Evolutionary conservation across 2,113 vertebrate genomes (phyloP), one percentile per base, ranked within the genome.

Genomic region (Pelobates fuscus): DNA sequence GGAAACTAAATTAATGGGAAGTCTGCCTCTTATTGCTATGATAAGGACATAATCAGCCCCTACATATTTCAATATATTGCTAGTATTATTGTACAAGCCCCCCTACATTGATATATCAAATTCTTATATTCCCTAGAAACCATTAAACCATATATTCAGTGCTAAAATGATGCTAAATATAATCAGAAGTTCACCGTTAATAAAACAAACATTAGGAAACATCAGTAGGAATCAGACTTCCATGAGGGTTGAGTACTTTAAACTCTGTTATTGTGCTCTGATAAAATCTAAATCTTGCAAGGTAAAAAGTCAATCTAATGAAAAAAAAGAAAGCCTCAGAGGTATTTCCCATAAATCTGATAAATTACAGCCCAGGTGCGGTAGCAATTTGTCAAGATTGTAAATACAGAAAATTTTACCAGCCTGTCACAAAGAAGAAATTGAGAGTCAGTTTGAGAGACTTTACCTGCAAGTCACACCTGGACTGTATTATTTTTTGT

Each of bases 341-440:
- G 92, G 89, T 84, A 81, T 83, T 85, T 89, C 86, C 89, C 86
- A 81, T 86, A 86, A 81, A 79, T 71, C 84, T 85, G 93, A 95
- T 93, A 93, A 90, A 94, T 95, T 86, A 82, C 84, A 72, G 80
- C 78, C 91, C 94, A 95, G 93, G 93, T 95, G 93, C 90, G 87
- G 81, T 82, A 84, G 83, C 80, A 85, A 91, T 89, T 88, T 93
- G 92, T 92, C 92, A 91, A 92, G 93, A 87, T 90, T 90, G 89
- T 94, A 93, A 92, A 90, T 92, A 93, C 17, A 41, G 49, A 77
- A 58, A 60, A 41, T 77, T 77, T 68, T 68, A 68, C 90, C 86
- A 77, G 84, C 88, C 90, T 92, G 91, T 94, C 94, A 92, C 84
- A 69, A 27, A 79, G 81, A 68, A 66, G 77, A 59, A 63, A 70